phyloP scores from a whole-genome alignment of 2,797 vertebrate genomes.

The Oreochromis grahami region DNA sequence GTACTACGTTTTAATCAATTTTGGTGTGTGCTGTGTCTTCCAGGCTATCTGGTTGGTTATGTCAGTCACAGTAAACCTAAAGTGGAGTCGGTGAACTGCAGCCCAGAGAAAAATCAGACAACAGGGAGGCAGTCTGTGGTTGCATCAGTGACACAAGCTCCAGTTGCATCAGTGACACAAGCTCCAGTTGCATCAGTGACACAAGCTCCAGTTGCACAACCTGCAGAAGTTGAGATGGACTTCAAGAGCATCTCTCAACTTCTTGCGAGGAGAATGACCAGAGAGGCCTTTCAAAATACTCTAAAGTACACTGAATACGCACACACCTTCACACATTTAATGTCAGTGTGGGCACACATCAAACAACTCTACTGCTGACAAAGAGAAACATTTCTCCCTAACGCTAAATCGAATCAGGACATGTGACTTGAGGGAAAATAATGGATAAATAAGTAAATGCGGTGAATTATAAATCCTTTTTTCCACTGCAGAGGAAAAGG shows the following conservation, averaged over 20 bases:
- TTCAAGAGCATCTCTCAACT: slow-evolving; percentile 73
- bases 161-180: background rate
- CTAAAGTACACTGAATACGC: slow-evolving; percentile 33
- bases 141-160: background rate
- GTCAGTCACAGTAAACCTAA: slow-evolving; percentile 66
- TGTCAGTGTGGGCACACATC: background rate
- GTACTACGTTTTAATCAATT: background rate
- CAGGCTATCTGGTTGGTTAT: slow-evolving; percentile 86
- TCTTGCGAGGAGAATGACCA: slow-evolving; percentile 55
- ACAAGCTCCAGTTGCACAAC: background rate
- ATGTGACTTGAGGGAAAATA: background rate
- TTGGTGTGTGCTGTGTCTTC: background rate
- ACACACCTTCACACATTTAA: background rate
- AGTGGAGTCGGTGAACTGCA: background rate
- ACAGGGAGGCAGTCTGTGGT: accelerated
- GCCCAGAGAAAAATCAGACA: accelerated
- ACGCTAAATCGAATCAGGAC: background rate
- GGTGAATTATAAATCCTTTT: background rate
- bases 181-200: background rate
- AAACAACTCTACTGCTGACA: background rate
- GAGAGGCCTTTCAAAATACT: background rate
- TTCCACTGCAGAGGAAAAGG: background rate
- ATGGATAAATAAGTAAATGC: background rate
- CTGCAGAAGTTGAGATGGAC: slow-evolving; percentile 19
- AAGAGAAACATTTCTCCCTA: background rate